phyloP scores from a whole-genome alignment of 2,113 vertebrate species.

The Amia ocellicauda region DNA sequence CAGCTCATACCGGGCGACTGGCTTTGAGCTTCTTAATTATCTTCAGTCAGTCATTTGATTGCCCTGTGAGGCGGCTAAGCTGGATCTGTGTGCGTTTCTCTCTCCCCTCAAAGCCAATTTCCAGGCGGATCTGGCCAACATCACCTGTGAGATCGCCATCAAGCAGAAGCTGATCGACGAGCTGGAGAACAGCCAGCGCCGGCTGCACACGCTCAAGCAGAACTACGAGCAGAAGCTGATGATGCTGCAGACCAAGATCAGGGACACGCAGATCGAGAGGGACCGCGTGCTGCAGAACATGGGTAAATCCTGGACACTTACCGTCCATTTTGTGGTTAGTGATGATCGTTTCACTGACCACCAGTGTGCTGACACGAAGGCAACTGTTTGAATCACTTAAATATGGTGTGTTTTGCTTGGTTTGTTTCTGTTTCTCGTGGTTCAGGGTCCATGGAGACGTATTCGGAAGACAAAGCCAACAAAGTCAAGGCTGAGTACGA shows the following conservation, averaged over 20 bases:
- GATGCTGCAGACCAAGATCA: conserved; percentile 94
- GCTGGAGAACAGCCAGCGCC: conserved; percentile 93
- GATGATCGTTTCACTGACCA: no score
- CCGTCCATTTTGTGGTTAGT: no score
- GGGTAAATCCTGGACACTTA: no score
- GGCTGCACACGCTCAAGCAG: conserved; percentile 89
- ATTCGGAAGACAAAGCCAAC: conserved; percentile 94
- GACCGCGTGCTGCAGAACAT: conserved; percentile 96
- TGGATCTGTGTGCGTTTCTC: no score
- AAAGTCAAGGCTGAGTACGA: conserved; percentile 90
- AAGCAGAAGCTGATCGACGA: conserved; percentile 98
- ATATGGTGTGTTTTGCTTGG: no score
- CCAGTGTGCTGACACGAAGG: no score
- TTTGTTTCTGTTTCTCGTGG: no score
- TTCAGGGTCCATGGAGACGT: conserved; percentile 86
- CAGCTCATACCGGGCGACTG: no score
- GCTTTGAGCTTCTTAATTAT: no score
- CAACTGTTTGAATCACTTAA: no score
- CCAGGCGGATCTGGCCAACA: conserved; percentile 94
- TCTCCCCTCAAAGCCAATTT: conserved; percentile 64
- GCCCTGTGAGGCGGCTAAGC: no score
- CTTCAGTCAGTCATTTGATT: no score
- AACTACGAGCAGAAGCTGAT: conserved; percentile 96
- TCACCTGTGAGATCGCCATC: conserved; percentile 98
- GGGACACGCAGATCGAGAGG: conserved; percentile 92